Conservation (phyloP, 2,888 invertebrate species). For the Agrenia bidenticulata region DNA sequence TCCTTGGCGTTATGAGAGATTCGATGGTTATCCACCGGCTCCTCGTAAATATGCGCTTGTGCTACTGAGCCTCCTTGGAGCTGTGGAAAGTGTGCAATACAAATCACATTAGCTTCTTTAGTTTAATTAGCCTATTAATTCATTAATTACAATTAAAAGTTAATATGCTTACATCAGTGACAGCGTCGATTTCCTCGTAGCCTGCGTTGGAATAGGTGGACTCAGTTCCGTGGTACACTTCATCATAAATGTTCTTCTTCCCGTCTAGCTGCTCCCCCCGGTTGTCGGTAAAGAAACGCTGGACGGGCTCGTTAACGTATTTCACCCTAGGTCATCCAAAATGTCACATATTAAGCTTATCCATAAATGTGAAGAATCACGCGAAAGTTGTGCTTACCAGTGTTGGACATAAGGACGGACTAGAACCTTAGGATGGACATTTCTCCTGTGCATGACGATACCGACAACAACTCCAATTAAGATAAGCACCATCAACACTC, state of each 20-base stretch:
- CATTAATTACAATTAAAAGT: neutral
- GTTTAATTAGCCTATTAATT: neutral
- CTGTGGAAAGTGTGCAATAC: neutral
- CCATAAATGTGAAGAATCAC: no score
- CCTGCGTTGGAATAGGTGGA: conserved; percentile 19
- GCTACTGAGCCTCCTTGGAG: neutral
- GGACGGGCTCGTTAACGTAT: conserved; percentile 48
- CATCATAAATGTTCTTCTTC: conserved; percentile 41
- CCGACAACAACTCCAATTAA: conserved; percentile 38
- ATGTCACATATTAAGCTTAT: no score
- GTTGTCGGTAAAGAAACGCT: conserved; percentile 33
- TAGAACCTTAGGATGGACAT: conserved; percentile 47
- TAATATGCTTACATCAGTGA: conserved; percentile 6
- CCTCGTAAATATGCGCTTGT: conserved; percentile 21
- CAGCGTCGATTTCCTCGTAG: conserved; percentile 16
- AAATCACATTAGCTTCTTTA: neutral
- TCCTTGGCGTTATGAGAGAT: conserved; percentile 39
- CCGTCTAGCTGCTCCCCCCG: conserved; percentile 37
- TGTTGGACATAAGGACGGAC: conserved; percentile 50
- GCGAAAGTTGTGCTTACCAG: no score
- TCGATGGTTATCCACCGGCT: conserved; percentile 36
- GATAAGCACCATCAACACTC: conserved; percentile 29
- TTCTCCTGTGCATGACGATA: conserved; percentile 37
- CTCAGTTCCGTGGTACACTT: conserved; percentile 33
- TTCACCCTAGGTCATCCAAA: no score